Conservation (phyloP, 2,797 vertebrate genomes). For the Carduelis carduelis region DNA sequence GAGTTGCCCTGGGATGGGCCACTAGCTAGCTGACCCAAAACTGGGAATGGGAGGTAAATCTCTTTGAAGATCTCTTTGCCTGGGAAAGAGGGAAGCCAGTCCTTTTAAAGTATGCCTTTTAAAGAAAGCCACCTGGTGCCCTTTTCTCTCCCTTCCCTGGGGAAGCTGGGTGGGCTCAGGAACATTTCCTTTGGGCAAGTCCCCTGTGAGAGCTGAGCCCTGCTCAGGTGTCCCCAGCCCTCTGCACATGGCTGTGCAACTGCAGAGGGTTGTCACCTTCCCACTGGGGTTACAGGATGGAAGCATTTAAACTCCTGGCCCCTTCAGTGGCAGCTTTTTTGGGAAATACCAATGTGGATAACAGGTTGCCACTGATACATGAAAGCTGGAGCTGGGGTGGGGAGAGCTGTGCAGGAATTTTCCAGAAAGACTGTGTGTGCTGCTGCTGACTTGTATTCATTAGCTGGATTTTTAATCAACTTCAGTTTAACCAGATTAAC, state of each 20-base stretch:
- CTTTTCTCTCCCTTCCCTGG: background rate
- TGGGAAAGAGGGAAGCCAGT: background rate
- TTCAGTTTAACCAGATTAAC: background rate
- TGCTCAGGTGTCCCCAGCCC: background rate
- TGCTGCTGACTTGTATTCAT: background rate
- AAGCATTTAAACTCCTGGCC: background rate
- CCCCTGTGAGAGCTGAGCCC: background rate
- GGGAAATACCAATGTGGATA: background rate
- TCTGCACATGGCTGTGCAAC: background rate
- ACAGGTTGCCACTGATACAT: background rate
- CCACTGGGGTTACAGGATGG: background rate
- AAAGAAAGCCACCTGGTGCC: background rate
- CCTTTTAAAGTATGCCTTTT: background rate
- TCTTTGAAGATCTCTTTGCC: background rate
- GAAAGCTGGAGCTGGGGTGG: background rate
- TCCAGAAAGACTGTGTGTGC: background rate
- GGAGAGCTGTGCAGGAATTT: background rate
- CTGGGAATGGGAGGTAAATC: background rate
- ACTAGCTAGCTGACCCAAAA: background rate
- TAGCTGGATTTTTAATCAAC: background rate
- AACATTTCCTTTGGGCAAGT: accelerated
- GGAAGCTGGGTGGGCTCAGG: background rate
- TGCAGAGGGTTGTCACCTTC: background rate
- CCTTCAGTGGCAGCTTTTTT: background rate
- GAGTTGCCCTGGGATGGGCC: background rate